phyloP scores from a whole-genome alignment of 2,888 invertebrate species.

The Pyrrhosoma nymphula region DNA sequence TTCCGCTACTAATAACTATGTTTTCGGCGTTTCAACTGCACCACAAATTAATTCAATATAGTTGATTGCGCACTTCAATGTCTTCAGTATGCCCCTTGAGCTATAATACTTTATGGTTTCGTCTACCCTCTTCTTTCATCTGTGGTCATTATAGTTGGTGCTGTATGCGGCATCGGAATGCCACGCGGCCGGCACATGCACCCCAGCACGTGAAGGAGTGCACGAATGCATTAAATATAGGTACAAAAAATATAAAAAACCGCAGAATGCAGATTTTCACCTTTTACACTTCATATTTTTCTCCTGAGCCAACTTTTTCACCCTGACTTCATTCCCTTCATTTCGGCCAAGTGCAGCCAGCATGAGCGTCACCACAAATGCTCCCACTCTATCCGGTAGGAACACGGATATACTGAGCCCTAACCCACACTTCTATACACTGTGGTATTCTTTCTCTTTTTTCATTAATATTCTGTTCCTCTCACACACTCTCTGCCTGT shows the following conservation, averaged over 20 bases:
- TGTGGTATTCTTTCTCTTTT: background rate
- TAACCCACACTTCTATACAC: background rate
- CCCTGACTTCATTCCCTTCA: background rate
- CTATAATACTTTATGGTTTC: too few species aligned
- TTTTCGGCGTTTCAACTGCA: too few species aligned
- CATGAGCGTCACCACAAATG: background rate
- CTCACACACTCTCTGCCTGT: background rate
- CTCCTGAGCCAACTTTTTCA: background rate
- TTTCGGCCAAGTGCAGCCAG: background rate
- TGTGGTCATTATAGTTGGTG: too few species aligned
- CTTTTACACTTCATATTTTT: background rate
- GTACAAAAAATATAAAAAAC: background rate
- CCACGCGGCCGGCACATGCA: background rate
- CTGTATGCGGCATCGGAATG: too few species aligned
- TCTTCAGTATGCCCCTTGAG: too few species aligned
- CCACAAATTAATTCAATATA: too few species aligned
- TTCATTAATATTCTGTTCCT: background rate
- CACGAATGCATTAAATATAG: background rate
- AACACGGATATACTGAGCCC: background rate
- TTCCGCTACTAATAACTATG: too few species aligned
- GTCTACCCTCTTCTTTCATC: too few species aligned
- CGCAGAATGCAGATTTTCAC: background rate
- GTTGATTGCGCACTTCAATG: too few species aligned
- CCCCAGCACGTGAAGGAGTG: background rate
- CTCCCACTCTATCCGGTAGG: background rate